Evolutionary conservation across 2,888 invertebrate species (phyloP), one percentile per base, ranked within the genome.

Genomic region (Oligia fasciuncula): DNA sequence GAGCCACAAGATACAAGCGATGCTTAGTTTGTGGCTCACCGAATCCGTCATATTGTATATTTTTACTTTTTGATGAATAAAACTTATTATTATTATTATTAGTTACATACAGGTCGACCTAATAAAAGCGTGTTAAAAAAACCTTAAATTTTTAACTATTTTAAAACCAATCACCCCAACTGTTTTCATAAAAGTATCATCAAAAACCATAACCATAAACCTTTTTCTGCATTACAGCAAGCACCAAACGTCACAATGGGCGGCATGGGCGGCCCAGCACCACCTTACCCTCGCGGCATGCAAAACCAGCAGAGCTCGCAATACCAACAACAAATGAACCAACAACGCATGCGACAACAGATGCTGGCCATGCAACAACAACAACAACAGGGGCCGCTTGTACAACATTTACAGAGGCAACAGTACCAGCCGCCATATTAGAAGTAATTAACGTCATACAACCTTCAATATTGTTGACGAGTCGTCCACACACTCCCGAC

Each of bases 211-310:
- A 9, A 43, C 43, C 9, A 17, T 9, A 54, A 54, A 54, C 49
- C 3, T 0, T 54, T 4, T 54, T 9, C 8, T 54, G 8, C 19
- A 9, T 54, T 85, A 9, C 90, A 92, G 92, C 97, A 98, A 96
- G 98, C 98, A 5, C 98, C 98, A 2, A 99, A 98, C 93, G 98
- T 98, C 2, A 98, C 98, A 1, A 98, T 98, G 98, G 98, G 98
- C 75, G 97, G 98, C 1, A 98, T 98, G 97, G 98, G 98, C 76
- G 98, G 98, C 14, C 98, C 98, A 0, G 98, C 98, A 19, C 98
- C 98, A 1, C 98, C 98, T 0, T 98, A 98, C 94, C 98, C 98
- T 13, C 97, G 98, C 77, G 93, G 91, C 78, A 95, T 95, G 93
- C 97, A 97, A 89, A 95, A 95, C 77, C 97, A 97, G 89, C 97